phyloP scores from a whole-genome alignment of 2,888 invertebrate species.

The Conus canariensis region DNA sequence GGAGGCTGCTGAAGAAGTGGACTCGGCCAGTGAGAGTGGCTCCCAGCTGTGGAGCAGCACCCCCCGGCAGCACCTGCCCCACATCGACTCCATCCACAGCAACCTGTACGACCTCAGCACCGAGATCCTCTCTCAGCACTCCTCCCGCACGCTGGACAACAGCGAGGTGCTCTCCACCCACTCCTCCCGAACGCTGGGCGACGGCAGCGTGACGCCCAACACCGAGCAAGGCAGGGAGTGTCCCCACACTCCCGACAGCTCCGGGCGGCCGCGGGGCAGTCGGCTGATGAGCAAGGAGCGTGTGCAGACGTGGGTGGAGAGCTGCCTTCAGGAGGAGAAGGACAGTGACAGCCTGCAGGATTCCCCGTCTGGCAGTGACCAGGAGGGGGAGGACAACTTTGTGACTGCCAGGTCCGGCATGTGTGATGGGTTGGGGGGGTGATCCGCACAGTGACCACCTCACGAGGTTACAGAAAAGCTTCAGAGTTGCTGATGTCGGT shows the following conservation, averaged over 20 bases:
- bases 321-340: slow-evolving; percentile 53
- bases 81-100: slow-evolving; percentile 75
- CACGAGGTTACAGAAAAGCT: too few species aligned
- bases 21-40: slow-evolving; percentile 38
- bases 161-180: slow-evolving; percentile 73
- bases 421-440: background rate
- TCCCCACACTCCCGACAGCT: slow-evolving; percentile 30
- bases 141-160: slow-evolving; percentile 69
- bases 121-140: slow-evolving; percentile 74
- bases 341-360: background rate
- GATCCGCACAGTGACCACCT: too few species aligned
- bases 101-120: slow-evolving; percentile 60
- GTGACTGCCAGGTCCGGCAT: background rate
- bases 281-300: slow-evolving; percentile 70
- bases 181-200: slow-evolving; percentile 69
- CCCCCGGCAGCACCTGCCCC: slow-evolving; percentile 60
- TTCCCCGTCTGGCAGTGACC: background rate
- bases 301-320: slow-evolving; percentile 75
- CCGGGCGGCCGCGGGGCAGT: background rate
- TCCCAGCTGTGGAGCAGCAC: slow-evolving; percentile 37
- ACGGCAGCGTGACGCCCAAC: slow-evolving; percentile 49
- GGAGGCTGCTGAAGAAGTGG: slow-evolving; percentile 39
- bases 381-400: background rate
- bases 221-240: background rate
- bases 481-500: too few species aligned